Base-by-base conservation (phyloP, 1,140 invertebrate species). In the Orius laevigatus region DNA sequence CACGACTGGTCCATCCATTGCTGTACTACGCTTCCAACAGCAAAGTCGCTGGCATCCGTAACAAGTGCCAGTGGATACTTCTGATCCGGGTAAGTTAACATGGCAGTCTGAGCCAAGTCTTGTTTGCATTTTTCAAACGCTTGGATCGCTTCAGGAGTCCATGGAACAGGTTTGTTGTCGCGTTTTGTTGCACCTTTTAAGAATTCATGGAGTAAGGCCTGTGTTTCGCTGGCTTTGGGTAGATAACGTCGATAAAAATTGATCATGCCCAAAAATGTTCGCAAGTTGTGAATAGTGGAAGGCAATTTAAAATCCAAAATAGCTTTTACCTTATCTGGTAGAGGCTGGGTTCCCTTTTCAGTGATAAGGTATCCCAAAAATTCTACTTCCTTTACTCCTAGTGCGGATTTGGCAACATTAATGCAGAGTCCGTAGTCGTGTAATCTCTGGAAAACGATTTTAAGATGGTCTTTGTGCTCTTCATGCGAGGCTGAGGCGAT, bases 381-480 rank as follows among this genome's bases (percentile, higher is more conserved):
- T 6, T 12, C 50, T 4, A 59, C 52, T 36, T 54, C 46, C 2
- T 2, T 53, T 16, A 36, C 45, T 3, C 57, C 54, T 46, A 62
- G 55, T 9, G 53, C 45, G 39, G 58, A 60, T 49, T 62, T 61
- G 5, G 25, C 36, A 19, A 50, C 44, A 33, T 59, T 59, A 31
- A 52, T 52, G 14, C 18, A 48, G 20, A 57, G 4, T 11, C 53
- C 49, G 14, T 55, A 53, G 10, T 57, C 16, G n/a, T 52, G 48
- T 11, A 71, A 54, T 3, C 57, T 49, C 15, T 57, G 14, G 19
- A 70, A 60, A 1, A 71, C 54, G 19, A 50, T 19, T 5, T 45
- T 31, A 3, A 71, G 36, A 46, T 69, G 61, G n/a, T 46, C 18
- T 5, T 57, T 34, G 48, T 71, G 69, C 12, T 62, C 55, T 8